These are phyloP conservation scores for Cheilosia soror DNA, from an alignment of 2,888 invertebrate genomes.

Conservation along the genomic window DNA sequence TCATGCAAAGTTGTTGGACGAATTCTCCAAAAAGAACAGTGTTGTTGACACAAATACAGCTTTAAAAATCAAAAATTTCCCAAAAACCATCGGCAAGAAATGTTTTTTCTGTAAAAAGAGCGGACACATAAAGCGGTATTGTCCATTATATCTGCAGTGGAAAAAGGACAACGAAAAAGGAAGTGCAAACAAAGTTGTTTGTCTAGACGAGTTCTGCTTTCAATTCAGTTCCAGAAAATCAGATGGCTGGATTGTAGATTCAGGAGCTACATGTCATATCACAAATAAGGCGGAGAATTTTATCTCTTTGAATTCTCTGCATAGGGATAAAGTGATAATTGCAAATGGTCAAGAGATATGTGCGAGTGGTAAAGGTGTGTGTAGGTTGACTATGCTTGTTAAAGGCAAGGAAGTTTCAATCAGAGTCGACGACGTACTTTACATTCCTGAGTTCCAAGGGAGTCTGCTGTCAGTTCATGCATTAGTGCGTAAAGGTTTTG, in stretches of 20 bases:
- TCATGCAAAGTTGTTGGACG: neutral
- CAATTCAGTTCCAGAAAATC: neutral
- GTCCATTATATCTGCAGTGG: neutral
- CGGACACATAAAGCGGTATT: neutral
- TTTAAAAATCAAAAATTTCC: neutral
- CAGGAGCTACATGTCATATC: conserved; percentile 70
- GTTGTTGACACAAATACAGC: neutral
- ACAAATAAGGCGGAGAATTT: conserved; percentile 4
- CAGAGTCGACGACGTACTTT: neutral
- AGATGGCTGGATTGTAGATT: conserved; percentile 72
- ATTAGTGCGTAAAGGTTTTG: neutral
- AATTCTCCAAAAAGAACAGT: neutral
- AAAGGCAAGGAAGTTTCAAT: neutral
- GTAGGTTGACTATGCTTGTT: neutral
- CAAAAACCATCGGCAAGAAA: neutral
- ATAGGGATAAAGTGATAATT: neutral
- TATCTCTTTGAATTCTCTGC: neutral
- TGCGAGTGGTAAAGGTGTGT: conserved; percentile 9
- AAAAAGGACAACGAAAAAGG: neutral
- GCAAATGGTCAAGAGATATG: conserved; percentile 26
- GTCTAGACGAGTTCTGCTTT: conserved; percentile 4
- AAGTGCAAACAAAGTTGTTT: conserved; percentile 1
- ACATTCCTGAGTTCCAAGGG: neutral
- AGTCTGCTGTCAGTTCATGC: neutral
- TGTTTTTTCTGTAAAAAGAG: neutral